Evolutionary conservation across 2,888 invertebrate species (phyloP).

Genomic region (Myopa testacea): DNA sequence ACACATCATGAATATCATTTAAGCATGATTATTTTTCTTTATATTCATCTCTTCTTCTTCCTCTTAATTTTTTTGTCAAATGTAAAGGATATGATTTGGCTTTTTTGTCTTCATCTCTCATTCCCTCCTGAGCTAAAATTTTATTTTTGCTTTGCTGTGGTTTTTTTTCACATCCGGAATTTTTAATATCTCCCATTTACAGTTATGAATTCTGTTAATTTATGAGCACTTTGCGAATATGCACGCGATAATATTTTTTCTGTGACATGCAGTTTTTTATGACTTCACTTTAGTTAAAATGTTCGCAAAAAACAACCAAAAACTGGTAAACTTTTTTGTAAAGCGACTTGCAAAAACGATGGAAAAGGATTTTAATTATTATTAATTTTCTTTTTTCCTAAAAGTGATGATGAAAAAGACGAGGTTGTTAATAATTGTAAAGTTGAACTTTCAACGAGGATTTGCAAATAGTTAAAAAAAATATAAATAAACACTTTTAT

Average conservation of each 20-base stretch:
- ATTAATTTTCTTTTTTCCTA: neutral
- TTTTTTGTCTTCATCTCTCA: neutral
- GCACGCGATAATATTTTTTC: slow-evolving; percentile 34
- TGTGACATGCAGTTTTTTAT: slow-evolving; percentile 33
- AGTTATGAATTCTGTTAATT: slow-evolving; percentile 42
- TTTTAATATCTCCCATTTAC: slow-evolving; percentile 39
- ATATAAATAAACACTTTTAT: too few species aligned
- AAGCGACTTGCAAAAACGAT: neutral
- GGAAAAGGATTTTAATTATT: neutral
- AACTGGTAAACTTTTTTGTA: too few species aligned
- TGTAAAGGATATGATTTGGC: slow-evolving; percentile 3
- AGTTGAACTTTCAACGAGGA: too few species aligned
- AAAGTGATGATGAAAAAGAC: neutral
- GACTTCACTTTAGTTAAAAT: slow-evolving; percentile 23
- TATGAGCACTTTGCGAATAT: slow-evolving; percentile 37
- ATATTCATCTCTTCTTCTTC: neutral
- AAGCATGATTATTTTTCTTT: slow-evolving; percentile 46
- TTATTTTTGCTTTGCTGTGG: neutral
- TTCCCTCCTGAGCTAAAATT: neutral
- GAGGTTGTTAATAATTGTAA: too few species aligned
- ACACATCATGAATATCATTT: slow-evolving; percentile 49
- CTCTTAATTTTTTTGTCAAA: slow-evolving; percentile 10
- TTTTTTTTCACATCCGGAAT: slow-evolving; percentile 16
- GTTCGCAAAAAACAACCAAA: neutral
- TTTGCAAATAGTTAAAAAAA: too few species aligned